phyloP scores from a whole-genome alignment of 2,888 invertebrate genomes.

The Zygothrica quintamaculata region DNA sequence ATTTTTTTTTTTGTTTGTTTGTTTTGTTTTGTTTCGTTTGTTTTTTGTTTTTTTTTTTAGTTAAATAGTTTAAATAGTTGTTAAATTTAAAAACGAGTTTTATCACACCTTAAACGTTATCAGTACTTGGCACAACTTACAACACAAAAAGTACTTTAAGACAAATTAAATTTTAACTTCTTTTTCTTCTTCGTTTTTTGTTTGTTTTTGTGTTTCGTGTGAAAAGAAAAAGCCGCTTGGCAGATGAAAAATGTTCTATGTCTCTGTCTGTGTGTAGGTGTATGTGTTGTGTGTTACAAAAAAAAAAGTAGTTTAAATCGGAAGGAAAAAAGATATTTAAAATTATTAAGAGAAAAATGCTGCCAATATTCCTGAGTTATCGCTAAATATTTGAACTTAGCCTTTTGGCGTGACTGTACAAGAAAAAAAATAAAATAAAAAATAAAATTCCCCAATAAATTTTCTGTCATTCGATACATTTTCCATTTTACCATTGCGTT shows the following conservation, averaged over 20 bases:
- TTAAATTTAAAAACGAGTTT: conserved; percentile 81
- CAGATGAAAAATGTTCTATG: conserved; percentile 19
- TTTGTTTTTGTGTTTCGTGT: conserved; percentile 19
- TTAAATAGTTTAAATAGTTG: conserved; percentile 74
- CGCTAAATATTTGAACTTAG: conserved; percentile 7
- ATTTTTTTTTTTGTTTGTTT: conserved; percentile 35
- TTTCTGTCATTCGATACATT: conserved; percentile 5
- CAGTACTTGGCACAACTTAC: conserved; percentile 85
- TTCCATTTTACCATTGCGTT: conserved; percentile 24
- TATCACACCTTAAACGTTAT: conserved; percentile 85
- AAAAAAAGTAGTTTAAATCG: conserved; percentile 4
- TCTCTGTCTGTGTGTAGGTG: conserved; percentile 18
- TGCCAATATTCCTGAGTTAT: conserved; percentile 33
- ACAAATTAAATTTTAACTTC: conserved; percentile 59
- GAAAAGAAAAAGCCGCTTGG: conserved; percentile 28
- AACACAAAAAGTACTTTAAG: conserved; percentile 76
- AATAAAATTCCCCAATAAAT: too few relatives aligned
- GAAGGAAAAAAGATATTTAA: too few relatives aligned
- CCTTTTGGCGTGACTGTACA: conserved; percentile 21
- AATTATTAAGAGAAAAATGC: conserved; percentile 6
- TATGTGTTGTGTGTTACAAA: conserved; percentile 20
- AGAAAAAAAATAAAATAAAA: too few relatives aligned
- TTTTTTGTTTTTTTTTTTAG: conserved; percentile 35
- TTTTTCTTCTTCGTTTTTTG: too few relatives aligned
- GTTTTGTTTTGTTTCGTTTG: conserved; percentile 43